phyloP scores from a whole-genome alignment of 1,140 invertebrate species.

The Listronotus oregonensis region DNA sequence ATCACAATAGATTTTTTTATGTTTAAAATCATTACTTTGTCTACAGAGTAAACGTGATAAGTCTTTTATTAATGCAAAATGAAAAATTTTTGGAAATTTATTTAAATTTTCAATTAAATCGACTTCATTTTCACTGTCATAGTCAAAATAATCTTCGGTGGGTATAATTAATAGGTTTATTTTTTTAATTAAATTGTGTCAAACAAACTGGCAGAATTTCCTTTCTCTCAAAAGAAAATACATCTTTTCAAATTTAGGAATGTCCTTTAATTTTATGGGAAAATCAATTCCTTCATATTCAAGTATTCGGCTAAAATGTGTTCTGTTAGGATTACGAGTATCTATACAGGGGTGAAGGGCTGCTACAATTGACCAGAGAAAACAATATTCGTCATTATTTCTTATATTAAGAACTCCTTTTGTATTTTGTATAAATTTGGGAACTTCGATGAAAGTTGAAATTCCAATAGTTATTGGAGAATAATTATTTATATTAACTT shows the following conservation, averaged over 20 bases:
- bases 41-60: constrained; percentile 31
- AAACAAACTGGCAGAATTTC: too few relatives aligned
- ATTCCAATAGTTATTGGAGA: constrained; percentile 25
- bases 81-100: constrained; percentile 20
- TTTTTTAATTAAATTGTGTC: constrained; percentile 4
- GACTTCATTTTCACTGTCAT: constrained; percentile 8
- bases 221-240: constrained; percentile 27
- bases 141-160: constrained; percentile 4
- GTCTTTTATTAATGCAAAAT: constrained; percentile 39
- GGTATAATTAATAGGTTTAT: constrained; percentile 20
- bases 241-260: constrained; percentile 36
- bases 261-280: constrained; percentile 20
- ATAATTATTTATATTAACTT: too few relatives aligned
- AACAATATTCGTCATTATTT: constrained; percentile 38
- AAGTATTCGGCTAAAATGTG: constrained; percentile 16
- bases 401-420: constrained; percentile 29
- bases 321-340: constrained; percentile 23
- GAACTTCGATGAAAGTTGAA: constrained; percentile 23
- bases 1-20: constrained; percentile 40
- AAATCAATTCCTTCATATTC: constrained; percentile 21
- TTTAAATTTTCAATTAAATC: background rate
- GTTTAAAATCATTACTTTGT: constrained; percentile 21
- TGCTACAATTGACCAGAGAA: constrained; percentile 39
- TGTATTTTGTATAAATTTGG: constrained; percentile 14
- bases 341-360: too few relatives aligned